Percentiles rank a stretch among this genome's conserved stretches.
Conservation (phyloP, 2,797 vertebrate species). For the Rhinichthys osculus region DNA sequence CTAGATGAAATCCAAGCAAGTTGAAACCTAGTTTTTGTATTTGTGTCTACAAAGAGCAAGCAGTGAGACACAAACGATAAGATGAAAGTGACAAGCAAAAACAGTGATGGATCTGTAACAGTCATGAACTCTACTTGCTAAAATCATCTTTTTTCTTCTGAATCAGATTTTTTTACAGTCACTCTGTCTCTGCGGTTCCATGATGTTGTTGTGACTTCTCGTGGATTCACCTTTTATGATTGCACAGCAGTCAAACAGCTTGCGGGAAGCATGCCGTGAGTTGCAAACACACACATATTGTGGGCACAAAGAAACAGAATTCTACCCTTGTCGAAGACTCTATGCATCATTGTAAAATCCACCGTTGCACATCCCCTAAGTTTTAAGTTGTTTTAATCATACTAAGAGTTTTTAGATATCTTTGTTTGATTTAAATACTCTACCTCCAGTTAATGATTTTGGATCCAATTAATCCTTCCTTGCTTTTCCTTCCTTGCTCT, state of each 20-base stretch:
- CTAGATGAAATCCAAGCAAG: not conserved
- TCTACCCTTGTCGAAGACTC: not conserved
- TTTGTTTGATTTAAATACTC: not conserved
- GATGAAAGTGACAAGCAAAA: not conserved
- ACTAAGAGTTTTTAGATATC: not conserved
- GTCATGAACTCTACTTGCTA: not conserved
- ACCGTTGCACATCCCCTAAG: not conserved
- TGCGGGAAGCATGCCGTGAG: slow-evolving; percentile 90
- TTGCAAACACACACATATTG: slow-evolving; percentile 54
- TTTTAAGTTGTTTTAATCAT: not conserved
- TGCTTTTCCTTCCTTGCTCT: not conserved
- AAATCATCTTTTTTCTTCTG: slow-evolving; percentile 30
- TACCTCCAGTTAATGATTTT: not conserved
- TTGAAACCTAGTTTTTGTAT: not conserved
- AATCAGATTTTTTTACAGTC: slow-evolving; percentile 88
- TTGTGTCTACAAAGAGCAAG: not conserved
- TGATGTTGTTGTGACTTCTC: slow-evolving; percentile 81
- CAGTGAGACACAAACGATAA: not conserved
- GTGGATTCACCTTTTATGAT: slow-evolving; percentile 92
- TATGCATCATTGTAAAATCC: not conserved
- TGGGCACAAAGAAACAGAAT: slow-evolving; percentile 1
- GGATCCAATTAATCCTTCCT: not conserved
- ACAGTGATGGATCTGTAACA: not conserved
- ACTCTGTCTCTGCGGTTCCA: slow-evolving; percentile 87
- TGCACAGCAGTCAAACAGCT: slow-evolving; percentile 88